Conservation (phyloP, 1,140 invertebrate genomes). For the Epicauta chinensis region DNA sequence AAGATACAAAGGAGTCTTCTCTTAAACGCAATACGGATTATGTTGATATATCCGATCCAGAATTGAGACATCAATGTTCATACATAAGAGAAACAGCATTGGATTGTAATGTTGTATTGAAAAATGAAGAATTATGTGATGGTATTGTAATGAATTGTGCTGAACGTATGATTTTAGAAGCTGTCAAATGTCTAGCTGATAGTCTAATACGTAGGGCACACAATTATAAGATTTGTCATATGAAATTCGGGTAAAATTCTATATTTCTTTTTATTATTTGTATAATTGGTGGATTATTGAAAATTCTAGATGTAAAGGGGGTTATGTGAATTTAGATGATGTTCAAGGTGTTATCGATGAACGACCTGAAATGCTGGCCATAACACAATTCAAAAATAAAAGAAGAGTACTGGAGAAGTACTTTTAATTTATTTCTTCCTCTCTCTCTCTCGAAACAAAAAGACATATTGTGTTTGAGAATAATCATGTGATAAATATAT, state of each 20-base stretch:
- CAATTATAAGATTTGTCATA: conserved; percentile 22
- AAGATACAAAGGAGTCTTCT: not conserved
- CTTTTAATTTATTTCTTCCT: not conserved
- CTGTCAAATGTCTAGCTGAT: conserved; percentile 35
- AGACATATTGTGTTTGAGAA: too few species aligned
- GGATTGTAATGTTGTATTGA: conserved; percentile 32
- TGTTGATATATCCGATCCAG: conserved; percentile 6
- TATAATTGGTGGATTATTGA: not conserved
- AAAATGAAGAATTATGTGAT: conserved; percentile 29
- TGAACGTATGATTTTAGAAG: conserved; percentile 33
- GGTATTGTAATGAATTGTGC: conserved; percentile 29
- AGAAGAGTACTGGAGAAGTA: conserved; percentile 6
- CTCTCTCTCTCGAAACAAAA: too few species aligned
- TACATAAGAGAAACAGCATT: conserved; percentile 32
- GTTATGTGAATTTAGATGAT: conserved; percentile 2
- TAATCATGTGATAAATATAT: too few species aligned
- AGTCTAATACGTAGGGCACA: conserved; percentile 30
- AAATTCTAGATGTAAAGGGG: not conserved
- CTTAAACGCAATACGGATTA: not conserved
- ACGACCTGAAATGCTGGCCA: conserved; percentile 6
- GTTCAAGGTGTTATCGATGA: conserved; percentile 3
- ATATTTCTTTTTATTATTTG: not conserved
- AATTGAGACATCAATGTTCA: conserved; percentile 6
- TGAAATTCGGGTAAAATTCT: conserved; percentile 20
- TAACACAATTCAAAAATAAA: conserved; percentile 1